Evolutionary conservation across 2,888 invertebrate species (phyloP).

Genomic region (Melanostoma scalare): DNA sequence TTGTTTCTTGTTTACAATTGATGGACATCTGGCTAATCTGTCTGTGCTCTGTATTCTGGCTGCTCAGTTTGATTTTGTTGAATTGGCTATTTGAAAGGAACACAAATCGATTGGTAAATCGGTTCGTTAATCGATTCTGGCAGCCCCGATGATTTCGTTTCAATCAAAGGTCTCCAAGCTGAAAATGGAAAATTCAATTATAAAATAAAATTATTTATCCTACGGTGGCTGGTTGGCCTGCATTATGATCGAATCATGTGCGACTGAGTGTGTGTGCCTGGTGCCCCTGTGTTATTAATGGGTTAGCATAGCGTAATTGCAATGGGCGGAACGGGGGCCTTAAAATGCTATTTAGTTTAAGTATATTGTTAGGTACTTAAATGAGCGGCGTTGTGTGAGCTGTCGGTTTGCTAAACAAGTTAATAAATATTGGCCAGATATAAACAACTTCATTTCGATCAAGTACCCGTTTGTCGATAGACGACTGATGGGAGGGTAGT

Average conservation of each 20-base stretch:
- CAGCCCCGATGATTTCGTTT: constrained; percentile 57
- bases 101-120: constrained; percentile 48
- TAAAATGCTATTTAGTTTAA: constrained; percentile 49
- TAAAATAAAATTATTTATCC: constrained; percentile 13
- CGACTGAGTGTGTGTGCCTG: constrained; percentile 16
- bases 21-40: constrained; percentile 60
- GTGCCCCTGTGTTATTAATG: constrained; percentile 54
- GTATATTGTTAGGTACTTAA: constrained; percentile 20
- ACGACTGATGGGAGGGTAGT: no score
- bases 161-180: constrained; percentile 45
- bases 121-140: constrained; percentile 60
- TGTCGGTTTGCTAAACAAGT: constrained; percentile 52
- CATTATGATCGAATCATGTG: constrained; percentile 53
- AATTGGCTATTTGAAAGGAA: constrained; percentile 27
- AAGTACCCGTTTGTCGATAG: neutral
- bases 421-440: constrained; percentile 61
- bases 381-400: neutral
- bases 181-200: constrained; percentile 45
- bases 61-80: constrained; percentile 17
- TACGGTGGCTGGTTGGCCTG: neutral
- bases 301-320: constrained; percentile 56
- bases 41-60: constrained; percentile 20
- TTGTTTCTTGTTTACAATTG: constrained; percentile 42
- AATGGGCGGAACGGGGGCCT: constrained; percentile 49
- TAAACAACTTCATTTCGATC: constrained; percentile 56